These are phyloP conservation scores for Acutogordius australiensis DNA, from an alignment of 2,888 invertebrate genomes.

Conservation along the genomic window DNA sequence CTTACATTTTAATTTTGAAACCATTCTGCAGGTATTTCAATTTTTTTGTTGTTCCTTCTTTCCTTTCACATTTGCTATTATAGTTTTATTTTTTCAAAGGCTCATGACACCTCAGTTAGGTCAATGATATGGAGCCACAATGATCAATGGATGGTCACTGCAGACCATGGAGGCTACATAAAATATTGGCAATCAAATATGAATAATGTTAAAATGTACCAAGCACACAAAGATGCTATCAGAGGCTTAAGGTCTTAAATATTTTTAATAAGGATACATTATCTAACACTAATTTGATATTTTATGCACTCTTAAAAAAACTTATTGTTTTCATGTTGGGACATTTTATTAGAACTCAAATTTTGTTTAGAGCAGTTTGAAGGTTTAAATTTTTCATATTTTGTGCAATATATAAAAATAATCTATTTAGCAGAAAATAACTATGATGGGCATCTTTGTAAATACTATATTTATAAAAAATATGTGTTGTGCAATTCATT, in stretches of 20 bases:
- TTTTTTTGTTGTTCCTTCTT: too few relatives aligned
- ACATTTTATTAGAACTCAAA: background rate
- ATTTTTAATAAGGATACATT: too few relatives aligned
- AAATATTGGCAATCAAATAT: constrained; percentile 99
- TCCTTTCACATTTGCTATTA: too few relatives aligned
- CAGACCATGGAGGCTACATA: constrained; percentile 86
- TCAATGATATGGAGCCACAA: constrained; percentile 99
- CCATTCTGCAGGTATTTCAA: constrained; percentile 63
- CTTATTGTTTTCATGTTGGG: background rate
- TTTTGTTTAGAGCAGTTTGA: too few relatives aligned
- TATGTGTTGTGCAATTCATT: too few relatives aligned
- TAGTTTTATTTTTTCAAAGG: constrained; percentile 27
- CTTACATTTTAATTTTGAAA: constrained; percentile 98
- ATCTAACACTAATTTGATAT: too few relatives aligned
- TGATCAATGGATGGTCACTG: constrained; percentile 98
- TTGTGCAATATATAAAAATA: too few relatives aligned
- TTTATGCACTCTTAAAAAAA: background rate
- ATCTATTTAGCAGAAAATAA: too few relatives aligned
- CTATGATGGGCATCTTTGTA: too few relatives aligned
- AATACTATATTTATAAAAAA: too few relatives aligned
- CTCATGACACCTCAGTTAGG: constrained; percentile 93
- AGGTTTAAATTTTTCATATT: too few relatives aligned
- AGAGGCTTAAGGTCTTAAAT: constrained; percentile 60
- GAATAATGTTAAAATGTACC: constrained; percentile 99
- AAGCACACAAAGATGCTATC: constrained; percentile 97